Base-by-base conservation (phyloP, 92 coral and sea anemone species). In the Zoanthus gigantus region DNA sequence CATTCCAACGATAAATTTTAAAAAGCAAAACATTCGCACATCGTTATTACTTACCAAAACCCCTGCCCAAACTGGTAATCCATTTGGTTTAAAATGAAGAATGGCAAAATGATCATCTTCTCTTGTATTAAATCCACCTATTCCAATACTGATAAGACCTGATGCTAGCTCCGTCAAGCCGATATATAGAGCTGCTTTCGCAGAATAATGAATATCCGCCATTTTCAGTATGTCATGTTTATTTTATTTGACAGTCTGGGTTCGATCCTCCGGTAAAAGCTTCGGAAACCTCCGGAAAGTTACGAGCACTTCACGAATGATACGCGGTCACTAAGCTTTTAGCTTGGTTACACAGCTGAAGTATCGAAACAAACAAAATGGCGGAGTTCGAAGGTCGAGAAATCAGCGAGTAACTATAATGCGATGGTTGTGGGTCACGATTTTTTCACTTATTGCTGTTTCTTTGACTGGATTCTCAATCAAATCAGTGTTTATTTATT, bases 21-120 rank as follows among this genome's bases (percentile, higher is more conserved):
- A 12, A 65, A 69, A 34, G 7, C 16, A 23, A 10, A 13, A 9
- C 46, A 69, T 69, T 69, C 46, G 15, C 16, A 23, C 18, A 1
- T 16, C 7, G 29, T 63, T 14, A 15, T 44, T 71, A 89, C 98
- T 72, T 87, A 93, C 98, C 86, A 94, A 76, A 72, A 93, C 90
- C 61, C 98, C 98, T 9, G 92, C 92, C 98, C 98, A 95, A 15
- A 95, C 93, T 15, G 98, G 98, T 15, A 95, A 86, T 15, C 98
- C 98, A 34, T 93, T 91, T 56, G 98, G 92, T 88, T 95, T 89
- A 77, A 95, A 93, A 45, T 89, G 80, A 46, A 93, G 88, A 29
- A 95, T 83, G 13, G 93, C 98, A 3, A 88, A 80, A 79, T 95
- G 98, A 47, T 95, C 92, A 58, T 93, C 93, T 30, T 95, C 91